Percentiles rank a stretch among this genome's conserved stretches.
Evolutionary conservation across 2,113 vertebrate species (phyloP).

Genomic region (Coreoperca whiteheadi): DNA sequence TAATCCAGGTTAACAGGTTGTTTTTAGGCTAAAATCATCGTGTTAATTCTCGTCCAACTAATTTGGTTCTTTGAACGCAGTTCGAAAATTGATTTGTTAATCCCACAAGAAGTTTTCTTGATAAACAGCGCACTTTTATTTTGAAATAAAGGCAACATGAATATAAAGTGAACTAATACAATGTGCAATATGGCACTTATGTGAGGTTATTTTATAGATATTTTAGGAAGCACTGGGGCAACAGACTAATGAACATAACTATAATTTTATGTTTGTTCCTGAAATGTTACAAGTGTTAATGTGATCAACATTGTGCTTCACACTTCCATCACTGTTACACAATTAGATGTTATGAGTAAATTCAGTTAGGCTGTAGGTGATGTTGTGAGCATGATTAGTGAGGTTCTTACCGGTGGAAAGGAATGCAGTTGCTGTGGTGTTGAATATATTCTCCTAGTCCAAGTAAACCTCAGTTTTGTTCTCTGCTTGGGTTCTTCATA

Average conservation of each 20-base stretch:
- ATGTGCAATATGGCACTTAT: background rate
- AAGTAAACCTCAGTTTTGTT: background rate
- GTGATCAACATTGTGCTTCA: background rate
- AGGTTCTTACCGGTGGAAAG: too few species aligned
- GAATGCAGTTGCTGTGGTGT: too few species aligned
- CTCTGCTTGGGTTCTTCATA: background rate
- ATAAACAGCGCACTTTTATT: background rate
- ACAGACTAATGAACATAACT: background rate
- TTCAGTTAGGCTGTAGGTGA: background rate
- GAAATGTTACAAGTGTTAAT: background rate
- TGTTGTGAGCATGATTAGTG: background rate
- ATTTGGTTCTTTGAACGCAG: background rate
- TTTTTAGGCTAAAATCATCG: background rate
- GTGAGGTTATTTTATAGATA: background rate
- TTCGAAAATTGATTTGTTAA: background rate
- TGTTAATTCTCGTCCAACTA: background rate
- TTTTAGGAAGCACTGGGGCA: background rate
- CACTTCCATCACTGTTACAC: too few species aligned
- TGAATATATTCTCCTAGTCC: too few species aligned
- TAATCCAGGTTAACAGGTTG: background rate
- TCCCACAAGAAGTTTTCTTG: background rate
- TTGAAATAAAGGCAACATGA: background rate
- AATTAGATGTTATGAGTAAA: background rate
- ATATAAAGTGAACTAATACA: too few species aligned
- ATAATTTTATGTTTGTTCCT: background rate